Percentiles rank a stretch among this genome's conserved stretches.
Evolutionary conservation across 2,888 invertebrate genomes (phyloP).

Genomic region (Dicranocentrus wangi): DNA sequence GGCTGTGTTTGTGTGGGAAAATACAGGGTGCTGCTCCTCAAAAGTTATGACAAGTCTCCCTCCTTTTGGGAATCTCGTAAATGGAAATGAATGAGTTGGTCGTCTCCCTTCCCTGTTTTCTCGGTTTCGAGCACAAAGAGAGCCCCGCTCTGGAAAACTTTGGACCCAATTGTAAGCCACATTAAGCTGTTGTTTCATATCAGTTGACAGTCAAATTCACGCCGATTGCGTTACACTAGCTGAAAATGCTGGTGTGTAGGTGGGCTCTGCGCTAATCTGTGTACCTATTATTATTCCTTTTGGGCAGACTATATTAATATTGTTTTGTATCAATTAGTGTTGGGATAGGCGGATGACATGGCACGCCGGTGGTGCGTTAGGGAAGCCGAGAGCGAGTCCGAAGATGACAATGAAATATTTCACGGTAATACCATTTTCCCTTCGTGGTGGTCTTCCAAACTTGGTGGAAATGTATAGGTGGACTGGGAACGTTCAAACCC

Average conservation of each 20-base stretch:
- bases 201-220: neutral
- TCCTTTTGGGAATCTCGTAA: constrained; percentile 18
- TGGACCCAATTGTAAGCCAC: neutral
- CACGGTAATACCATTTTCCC: constrained; percentile 50
- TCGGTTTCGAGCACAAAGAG: neutral
- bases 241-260: neutral
- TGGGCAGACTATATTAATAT: constrained; percentile 65
- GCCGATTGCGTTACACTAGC: too few relatives aligned
- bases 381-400: constrained; percentile 13
- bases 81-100: constrained; percentile 43
- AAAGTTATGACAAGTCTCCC: constrained; percentile 32
- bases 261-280: constrained; percentile 14
- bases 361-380: neutral
- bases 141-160: constrained; percentile 13
- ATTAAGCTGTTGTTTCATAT: neutral
- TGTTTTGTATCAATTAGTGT: constrained; percentile 73
- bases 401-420: constrained; percentile 63
- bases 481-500: too few relatives aligned
- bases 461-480: too few relatives aligned
- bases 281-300: constrained; percentile 51
- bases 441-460: neutral
- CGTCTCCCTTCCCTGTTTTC: too few relatives aligned
- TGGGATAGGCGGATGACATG: constrained; percentile 68
- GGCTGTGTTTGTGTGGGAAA: neutral
- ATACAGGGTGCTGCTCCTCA: neutral